Evolutionary conservation across 2,888 invertebrate species (phyloP).

Genomic region (Cylindroiulus punctatus): DNA sequence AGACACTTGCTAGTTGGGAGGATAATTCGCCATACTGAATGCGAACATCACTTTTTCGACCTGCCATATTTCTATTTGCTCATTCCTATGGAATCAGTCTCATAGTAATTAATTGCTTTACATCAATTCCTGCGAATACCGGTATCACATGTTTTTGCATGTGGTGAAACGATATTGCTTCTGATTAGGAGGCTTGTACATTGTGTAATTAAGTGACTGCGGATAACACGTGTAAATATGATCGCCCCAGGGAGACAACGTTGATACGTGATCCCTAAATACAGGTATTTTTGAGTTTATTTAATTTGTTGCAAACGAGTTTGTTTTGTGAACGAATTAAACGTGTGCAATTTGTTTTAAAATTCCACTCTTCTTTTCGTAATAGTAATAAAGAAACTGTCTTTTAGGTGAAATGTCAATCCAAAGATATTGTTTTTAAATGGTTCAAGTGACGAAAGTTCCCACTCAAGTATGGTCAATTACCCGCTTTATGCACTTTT

Average conservation of each 20-base stretch:
- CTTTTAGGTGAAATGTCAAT: background rate
- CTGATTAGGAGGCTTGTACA: constrained; percentile 46
- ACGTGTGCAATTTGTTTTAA: constrained; percentile 21
- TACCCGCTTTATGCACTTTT: background rate
- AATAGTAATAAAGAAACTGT: background rate
- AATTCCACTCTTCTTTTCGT: background rate
- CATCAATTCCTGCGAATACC: background rate
- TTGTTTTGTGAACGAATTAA: constrained; percentile 10
- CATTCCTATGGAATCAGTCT: constrained; percentile 57
- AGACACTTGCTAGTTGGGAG: constrained; percentile 84
- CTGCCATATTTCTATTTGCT: constrained; percentile 81
- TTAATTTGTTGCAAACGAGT: background rate
- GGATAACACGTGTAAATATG: background rate
- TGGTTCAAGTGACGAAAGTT: no score
- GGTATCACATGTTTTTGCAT: background rate
- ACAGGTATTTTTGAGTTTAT: constrained; percentile 2
- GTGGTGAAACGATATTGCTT: constrained; percentile 47
- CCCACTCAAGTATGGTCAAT: background rate
- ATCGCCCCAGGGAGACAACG: background rate
- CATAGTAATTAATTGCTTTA: background rate
- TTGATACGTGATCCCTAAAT: background rate
- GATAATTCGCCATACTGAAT: constrained; percentile 83
- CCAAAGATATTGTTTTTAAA: background rate
- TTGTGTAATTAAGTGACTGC: constrained; percentile 38
- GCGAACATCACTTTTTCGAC: constrained; percentile 87